Base-by-base conservation (phyloP, 1,140 invertebrate species). In the Probaryconus sp. region DNA sequence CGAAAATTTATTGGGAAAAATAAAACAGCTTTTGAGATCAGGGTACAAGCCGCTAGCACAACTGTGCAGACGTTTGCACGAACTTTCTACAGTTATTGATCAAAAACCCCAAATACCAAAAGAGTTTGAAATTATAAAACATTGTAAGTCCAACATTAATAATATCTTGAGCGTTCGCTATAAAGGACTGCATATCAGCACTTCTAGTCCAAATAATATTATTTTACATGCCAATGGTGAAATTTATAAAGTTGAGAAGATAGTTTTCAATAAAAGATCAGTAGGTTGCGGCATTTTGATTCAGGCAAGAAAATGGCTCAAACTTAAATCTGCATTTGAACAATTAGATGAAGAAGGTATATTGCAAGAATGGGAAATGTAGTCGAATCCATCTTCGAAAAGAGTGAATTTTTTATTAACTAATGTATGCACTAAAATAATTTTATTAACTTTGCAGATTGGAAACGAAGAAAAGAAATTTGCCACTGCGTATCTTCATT, bases 1-100 rank as follows among this genome's bases (percentile, higher is more conserved):
- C 20, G 65, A 69, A 51, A 69, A 50, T 30, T 50, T 37, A 5
- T 9, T 69, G 3, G 65, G 65, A 4, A 30, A 55, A 30, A 21
- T 67, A 10, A 56, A 67, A 42, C 21, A 24, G 14, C 6, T 26
- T 9, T 35, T 67, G 4, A 18, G 51, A 21, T 60, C 45, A 5
- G 40, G 35, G 7, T 21, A 60, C 9, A 53, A 31, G 26, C 55
- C 65, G 3, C 47, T 69, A 7, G 17, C 51, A 40, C 53, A 69
- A 21, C 10, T 50, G 4, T 31, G 42, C 26, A 30, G 24, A 21
- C 13, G 53, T 38, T 24, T 58, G 6, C 4, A 33, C 11, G 65
- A 69, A 47, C 9, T 10, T 20, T 6, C 55, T 21, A 24, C 37
- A 28, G 30, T 58, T 30, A 18, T 55, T 20, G 13, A 55, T 42